Conservation (phyloP, 2,113 vertebrate genomes). For the Furnarius figulus region DNA sequence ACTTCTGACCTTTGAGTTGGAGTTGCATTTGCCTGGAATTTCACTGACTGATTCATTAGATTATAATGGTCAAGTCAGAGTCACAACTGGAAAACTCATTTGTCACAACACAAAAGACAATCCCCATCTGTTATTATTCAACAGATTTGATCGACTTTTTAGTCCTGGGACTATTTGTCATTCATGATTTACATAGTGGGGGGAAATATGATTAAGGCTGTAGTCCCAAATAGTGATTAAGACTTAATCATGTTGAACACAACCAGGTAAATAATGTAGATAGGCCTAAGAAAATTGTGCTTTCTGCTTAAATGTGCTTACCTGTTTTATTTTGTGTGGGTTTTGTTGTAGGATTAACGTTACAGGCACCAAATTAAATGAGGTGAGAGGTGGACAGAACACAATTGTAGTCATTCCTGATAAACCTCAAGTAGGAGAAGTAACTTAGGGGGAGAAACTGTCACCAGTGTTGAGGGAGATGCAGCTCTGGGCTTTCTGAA, state of each 20-base stretch:
- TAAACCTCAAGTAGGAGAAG: background rate
- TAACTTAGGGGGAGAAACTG: background rate
- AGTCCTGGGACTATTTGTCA: background rate
- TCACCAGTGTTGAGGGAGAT: too few relatives aligned
- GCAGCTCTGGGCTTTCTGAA: background rate
- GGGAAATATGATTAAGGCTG: background rate
- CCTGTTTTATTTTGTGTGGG: background rate
- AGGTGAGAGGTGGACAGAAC: background rate
- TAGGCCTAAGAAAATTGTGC: background rate
- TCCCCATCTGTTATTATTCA: background rate
- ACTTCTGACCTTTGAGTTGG: background rate
- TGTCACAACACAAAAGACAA: background rate
- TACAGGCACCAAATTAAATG: background rate
- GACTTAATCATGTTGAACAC: background rate
- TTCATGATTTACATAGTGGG: background rate
- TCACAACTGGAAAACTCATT: background rate
- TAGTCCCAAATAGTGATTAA: background rate
- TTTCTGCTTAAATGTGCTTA: background rate
- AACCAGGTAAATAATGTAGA: background rate
- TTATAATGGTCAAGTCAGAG: background rate
- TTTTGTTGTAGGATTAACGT: background rate
- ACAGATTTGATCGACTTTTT: background rate
- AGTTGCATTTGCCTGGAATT: constrained; percentile 1
- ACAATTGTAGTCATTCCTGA: background rate
- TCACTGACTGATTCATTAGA: background rate